Percentiles rank a stretch among this genome's conserved stretches.
phyloP scores from a whole-genome alignment of 2,113 vertebrate genomes.

The Limnothrissa miodon region DNA sequence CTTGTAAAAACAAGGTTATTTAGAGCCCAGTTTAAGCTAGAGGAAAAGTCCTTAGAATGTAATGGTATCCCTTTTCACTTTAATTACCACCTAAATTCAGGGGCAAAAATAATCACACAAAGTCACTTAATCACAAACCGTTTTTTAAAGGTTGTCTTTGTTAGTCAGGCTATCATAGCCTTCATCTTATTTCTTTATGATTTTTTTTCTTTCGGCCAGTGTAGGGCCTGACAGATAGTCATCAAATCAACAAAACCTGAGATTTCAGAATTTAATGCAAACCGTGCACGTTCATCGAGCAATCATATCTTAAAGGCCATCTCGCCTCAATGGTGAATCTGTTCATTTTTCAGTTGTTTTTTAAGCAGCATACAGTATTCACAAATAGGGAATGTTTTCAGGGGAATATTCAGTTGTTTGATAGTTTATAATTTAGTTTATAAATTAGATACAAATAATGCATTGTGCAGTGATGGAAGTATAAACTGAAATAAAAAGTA shows the following conservation, averaged over 20 bases:
- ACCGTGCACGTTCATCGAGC: background rate
- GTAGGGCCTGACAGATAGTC: background rate
- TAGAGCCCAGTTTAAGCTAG: slow-evolving; percentile 59
- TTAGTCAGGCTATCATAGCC: background rate
- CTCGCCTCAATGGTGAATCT: background rate
- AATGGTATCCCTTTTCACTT: slow-evolving; percentile 59
- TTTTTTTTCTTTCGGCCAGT: background rate
- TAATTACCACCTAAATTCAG: slow-evolving; percentile 59
- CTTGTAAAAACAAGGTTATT: slow-evolving; percentile 77
- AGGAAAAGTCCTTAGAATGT: slow-evolving; percentile 56
- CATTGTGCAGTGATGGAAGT: background rate
- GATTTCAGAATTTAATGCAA: background rate
- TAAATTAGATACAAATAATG: background rate
- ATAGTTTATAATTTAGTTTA: background rate
- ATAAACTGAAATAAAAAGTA: background rate
- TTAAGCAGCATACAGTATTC: background rate
- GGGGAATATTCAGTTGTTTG: background rate
- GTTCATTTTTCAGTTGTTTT: background rate
- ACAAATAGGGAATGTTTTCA: background rate
- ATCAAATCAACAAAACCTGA: background rate
- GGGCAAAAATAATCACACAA: slow-evolving; percentile 40
- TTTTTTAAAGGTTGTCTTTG: background rate
- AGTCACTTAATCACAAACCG: slow-evolving; percentile 28
- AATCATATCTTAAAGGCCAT: background rate
- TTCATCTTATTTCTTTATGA: background rate